phyloP scores from a whole-genome alignment of 2,797 vertebrate species.

The Amphiprion clarkii region DNA sequence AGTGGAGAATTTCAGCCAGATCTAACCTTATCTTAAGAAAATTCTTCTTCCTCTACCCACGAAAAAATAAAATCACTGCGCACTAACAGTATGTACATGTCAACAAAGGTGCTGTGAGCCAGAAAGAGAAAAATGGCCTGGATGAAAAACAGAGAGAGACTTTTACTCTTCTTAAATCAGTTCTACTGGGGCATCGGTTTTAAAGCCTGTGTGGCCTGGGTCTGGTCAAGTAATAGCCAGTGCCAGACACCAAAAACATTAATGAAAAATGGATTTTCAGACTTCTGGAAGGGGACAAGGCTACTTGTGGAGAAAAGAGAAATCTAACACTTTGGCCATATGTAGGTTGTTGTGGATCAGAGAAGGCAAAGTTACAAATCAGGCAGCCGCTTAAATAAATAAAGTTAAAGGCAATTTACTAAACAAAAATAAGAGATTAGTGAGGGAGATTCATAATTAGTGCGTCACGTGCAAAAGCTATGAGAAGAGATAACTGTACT shows the following conservation, averaged over 20 bases:
- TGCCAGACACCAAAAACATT: slow-evolving; percentile 20
- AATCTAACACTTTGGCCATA: neutral
- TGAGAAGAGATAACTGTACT: neutral
- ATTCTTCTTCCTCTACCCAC: slow-evolving; percentile 32
- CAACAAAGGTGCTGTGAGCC: neutral
- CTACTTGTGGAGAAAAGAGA: slow-evolving; percentile 22
- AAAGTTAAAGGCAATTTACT: slow-evolving; percentile 10
- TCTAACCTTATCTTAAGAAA: slow-evolving; percentile 31
- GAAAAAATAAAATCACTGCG: slow-evolving; percentile 42
- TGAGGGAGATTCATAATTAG: neutral
- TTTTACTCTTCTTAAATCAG: slow-evolving; percentile 2
- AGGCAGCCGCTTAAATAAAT: slow-evolving; percentile 13
- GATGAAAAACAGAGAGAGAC: neutral
- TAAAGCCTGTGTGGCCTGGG: neutral
- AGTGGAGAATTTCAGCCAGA: slow-evolving; percentile 30
- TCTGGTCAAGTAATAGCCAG: slow-evolving; percentile 8
- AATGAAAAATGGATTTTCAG: slow-evolving; percentile 13
- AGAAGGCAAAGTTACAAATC: slow-evolving; percentile 21
- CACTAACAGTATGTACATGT: slow-evolving; percentile 30
- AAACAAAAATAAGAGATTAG: slow-evolving; percentile 9
- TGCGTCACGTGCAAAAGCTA: slow-evolving; percentile 17
- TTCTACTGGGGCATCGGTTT: neutral
- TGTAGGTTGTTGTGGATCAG: slow-evolving; percentile 24
- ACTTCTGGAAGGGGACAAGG: slow-evolving; percentile 10
- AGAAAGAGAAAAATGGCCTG: neutral